Conservation (phyloP, 2,113 vertebrate genomes). For the Psilopogon haemacephalus region DNA sequence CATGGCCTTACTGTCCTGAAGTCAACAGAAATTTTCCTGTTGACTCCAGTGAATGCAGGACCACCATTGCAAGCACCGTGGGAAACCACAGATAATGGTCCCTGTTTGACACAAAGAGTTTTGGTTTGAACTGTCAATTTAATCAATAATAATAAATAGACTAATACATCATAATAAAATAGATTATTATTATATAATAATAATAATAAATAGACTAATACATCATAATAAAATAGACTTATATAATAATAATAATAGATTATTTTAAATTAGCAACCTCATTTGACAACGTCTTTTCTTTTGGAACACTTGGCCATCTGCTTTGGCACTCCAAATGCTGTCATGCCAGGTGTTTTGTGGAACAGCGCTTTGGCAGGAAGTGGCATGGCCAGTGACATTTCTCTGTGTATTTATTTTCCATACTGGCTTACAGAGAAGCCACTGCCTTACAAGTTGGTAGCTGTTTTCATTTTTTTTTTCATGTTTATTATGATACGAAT, state of each 20-base stretch:
- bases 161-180: too few relatives aligned
- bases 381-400: neutral
- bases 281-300: neutral
- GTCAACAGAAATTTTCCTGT: neutral
- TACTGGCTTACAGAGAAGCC: neutral
- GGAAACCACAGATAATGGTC: neutral
- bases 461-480: neutral
- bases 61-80: neutral
- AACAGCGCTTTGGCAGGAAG: neutral
- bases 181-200: too few relatives aligned
- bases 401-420: neutral
- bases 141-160: neutral
- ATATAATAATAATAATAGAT: too few relatives aligned
- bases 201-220: too few relatives aligned
- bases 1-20: neutral
- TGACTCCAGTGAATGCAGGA: neutral
- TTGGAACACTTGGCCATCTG: neutral
- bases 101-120: neutral
- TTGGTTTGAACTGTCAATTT: neutral
- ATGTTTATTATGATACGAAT: neutral
- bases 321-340: neutral
- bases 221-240: too few relatives aligned
- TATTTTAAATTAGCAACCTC: neutral
- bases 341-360: neutral
- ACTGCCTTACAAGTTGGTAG: neutral